Conservation (phyloP, 2,888 invertebrate species). For the Xestia sexstrigata region DNA sequence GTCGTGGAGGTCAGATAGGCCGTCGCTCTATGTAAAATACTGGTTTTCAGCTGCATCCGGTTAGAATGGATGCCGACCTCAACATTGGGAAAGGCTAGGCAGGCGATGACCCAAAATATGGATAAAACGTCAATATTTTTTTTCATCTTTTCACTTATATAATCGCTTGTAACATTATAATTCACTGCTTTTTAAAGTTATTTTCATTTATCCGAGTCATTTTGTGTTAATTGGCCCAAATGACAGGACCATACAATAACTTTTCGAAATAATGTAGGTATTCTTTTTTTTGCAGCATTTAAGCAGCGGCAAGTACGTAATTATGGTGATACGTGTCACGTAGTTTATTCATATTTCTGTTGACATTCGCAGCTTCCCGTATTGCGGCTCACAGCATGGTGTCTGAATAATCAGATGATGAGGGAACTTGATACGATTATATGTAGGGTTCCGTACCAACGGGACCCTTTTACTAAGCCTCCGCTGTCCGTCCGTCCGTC, state of each 20-base stretch:
- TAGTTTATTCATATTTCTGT: slow-evolving; percentile 61
- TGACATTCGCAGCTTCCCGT: slow-evolving; percentile 67
- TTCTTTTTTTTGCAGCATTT: slow-evolving; percentile 18
- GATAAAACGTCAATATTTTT: slow-evolving; percentile 9
- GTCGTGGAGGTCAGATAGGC: too few relatives aligned
- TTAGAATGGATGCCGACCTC: too few relatives aligned
- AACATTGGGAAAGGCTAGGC: too few relatives aligned
- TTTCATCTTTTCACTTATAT: background rate
- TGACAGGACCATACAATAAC: slow-evolving; percentile 42
- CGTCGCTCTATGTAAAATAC: too few relatives aligned
- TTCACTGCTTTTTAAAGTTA: slow-evolving; percentile 16
- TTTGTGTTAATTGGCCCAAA: slow-evolving; percentile 48
- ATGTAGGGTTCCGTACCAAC: too few relatives aligned
- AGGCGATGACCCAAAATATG: slow-evolving; percentile 9
- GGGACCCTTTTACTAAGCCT: too few relatives aligned
- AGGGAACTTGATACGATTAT: slow-evolving; percentile 60
- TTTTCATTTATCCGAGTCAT: slow-evolving; percentile 21
- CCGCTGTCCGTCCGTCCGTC: too few relatives aligned
- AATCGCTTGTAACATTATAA: background rate
- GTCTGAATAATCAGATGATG: slow-evolving; percentile 61
- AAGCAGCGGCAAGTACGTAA: slow-evolving; percentile 28
- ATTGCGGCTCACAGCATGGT: slow-evolving; percentile 62
- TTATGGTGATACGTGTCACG: slow-evolving; percentile 38
- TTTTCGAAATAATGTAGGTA: slow-evolving; percentile 32
- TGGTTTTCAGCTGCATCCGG: too few relatives aligned